Percentiles rank a stretch among this genome's conserved stretches.
Conservation (phyloP, 2,113 vertebrate genomes). For the Hepsetus odoe region DNA sequence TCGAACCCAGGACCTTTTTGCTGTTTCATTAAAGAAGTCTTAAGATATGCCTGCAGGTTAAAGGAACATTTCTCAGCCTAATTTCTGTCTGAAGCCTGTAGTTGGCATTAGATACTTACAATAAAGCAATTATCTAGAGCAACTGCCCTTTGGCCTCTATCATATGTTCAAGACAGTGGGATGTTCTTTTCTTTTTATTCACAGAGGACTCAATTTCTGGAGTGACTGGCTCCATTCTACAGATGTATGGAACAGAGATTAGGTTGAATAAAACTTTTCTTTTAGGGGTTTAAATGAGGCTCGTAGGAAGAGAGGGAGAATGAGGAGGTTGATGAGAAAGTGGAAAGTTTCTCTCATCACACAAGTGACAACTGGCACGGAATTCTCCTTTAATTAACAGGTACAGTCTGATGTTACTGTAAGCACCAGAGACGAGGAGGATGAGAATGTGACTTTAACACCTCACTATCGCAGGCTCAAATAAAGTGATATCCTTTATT, state of each 20-base stretch:
- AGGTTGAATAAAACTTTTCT: not conserved
- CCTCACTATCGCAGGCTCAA: constrained; percentile 48
- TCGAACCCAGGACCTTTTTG: too few species aligned
- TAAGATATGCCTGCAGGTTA: too few species aligned
- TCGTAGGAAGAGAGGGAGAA: not conserved
- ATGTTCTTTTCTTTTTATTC: not conserved
- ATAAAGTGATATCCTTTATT: constrained; percentile 55
- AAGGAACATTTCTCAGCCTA: too few species aligned
- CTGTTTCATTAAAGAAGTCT: too few species aligned
- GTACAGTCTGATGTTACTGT: constrained; percentile 43
- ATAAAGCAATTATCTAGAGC: too few species aligned
- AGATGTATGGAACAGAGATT: not conserved
- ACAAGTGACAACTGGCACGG: constrained; percentile 30
- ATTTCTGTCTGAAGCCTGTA: too few species aligned
- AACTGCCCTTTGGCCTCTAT: too few species aligned
- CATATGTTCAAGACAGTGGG: not conserved
- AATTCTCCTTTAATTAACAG: constrained; percentile 53
- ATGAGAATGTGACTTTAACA: constrained; percentile 51
- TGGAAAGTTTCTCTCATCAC: constrained; percentile 30
- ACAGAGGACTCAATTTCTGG: not conserved
- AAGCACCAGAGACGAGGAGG: constrained; percentile 26
- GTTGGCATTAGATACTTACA: too few species aligned
- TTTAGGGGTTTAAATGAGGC: not conserved
- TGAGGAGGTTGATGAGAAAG: constrained; percentile 8
- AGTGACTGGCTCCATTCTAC: not conserved